Conservation (phyloP, 2,888 invertebrate species). For the Eupithecia insigniata region DNA sequence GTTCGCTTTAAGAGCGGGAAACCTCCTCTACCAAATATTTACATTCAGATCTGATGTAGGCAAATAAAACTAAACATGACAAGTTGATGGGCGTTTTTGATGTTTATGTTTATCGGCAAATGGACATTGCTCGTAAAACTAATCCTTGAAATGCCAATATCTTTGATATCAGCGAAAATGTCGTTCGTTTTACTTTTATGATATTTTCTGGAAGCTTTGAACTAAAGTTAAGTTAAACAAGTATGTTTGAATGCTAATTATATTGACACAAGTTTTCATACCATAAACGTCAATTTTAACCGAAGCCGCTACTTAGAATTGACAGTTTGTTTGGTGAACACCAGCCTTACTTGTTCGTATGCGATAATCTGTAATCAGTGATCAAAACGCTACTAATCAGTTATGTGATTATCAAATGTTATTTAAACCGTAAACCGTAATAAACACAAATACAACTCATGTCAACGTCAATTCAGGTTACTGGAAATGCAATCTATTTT, state of each 20-base stretch:
- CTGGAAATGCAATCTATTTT: neutral
- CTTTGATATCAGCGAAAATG: neutral
- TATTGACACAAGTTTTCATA: no score
- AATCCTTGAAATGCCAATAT: neutral
- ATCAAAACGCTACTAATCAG: no score
- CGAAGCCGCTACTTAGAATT: no score
- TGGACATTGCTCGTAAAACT: conserved; percentile 16
- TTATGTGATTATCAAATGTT: no score
- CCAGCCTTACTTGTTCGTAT: neutral
- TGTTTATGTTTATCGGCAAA: conserved; percentile 8
- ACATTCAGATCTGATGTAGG: neutral
- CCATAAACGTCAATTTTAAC: no score
- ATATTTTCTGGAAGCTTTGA: neutral
- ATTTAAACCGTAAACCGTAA: no score
- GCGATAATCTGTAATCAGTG: neutral
- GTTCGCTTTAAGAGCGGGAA: neutral
- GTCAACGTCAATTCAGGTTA: neutral
- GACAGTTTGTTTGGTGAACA: no score
- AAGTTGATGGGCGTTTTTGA: conserved; percentile 13
- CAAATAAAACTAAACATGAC: conserved; percentile 14
- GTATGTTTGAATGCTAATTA: no score
- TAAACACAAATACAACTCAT: no score
- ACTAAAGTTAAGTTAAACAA: no score
- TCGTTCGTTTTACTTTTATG: neutral
- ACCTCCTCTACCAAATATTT: neutral